phyloP scores from a whole-genome alignment of 2,797 vertebrate genomes.

The Tenualosa ilisha region DNA sequence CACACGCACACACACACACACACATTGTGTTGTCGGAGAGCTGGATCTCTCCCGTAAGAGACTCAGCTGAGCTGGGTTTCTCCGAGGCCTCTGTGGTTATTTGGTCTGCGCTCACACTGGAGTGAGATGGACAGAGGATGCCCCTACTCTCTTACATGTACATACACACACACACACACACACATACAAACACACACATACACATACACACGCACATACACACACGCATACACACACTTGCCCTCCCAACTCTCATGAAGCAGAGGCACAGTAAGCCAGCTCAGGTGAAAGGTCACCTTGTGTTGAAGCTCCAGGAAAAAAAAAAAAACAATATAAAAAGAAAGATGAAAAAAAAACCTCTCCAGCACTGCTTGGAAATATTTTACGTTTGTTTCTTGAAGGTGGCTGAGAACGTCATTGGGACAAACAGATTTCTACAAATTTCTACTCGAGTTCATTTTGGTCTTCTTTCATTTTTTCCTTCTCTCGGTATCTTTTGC shows the following conservation, averaged over 20 bases:
- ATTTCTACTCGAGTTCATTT: slow-evolving; percentile 26
- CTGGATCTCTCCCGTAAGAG: slow-evolving; percentile 86
- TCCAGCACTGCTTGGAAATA: slow-evolving; percentile 73
- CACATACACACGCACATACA: slow-evolving; percentile 20
- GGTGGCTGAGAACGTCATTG: slow-evolving; percentile 66
- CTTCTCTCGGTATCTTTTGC: slow-evolving; percentile 54
- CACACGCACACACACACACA: not conserved
- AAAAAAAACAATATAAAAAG: not conserved
- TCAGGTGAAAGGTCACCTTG: slow-evolving; percentile 59
- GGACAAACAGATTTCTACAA: slow-evolving; percentile 50
- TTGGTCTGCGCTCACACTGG: not conserved
- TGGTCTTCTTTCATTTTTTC: slow-evolving; percentile 21
- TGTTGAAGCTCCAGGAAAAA: slow-evolving; percentile 34
- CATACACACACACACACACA: not conserved
- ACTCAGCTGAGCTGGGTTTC: slow-evolving; percentile 91
- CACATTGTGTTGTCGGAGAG: slow-evolving; percentile 70
- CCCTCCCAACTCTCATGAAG: not conserved
- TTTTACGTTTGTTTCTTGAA: slow-evolving; percentile 68
- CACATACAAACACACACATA: not conserved
- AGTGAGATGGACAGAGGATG: slow-evolving; percentile 12
- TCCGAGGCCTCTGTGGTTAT: not conserved
- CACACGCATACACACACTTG: slow-evolving; percentile 35
- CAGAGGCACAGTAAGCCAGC: slow-evolving; percentile 44
- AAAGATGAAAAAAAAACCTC: slow-evolving; percentile 49
- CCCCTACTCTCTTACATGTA: not conserved